These are phyloP conservation scores for Endomychus coccineus DNA, from an alignment of 2,888 invertebrate genomes.

Conservation along the genomic window DNA sequence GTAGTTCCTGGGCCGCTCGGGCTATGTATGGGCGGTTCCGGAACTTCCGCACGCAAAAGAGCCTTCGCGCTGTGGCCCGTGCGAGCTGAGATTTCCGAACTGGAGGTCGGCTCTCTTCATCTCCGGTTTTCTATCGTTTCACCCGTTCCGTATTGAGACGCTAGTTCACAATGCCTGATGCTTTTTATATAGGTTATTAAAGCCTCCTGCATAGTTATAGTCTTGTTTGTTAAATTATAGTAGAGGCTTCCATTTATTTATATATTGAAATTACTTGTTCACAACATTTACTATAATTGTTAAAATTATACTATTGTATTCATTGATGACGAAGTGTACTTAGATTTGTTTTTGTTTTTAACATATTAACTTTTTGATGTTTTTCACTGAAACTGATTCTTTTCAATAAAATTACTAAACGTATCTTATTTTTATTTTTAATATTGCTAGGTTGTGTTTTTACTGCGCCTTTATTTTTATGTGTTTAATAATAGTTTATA, in stretches of 20 bases:
- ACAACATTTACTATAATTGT: conserved; percentile 22
- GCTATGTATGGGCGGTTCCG: background rate
- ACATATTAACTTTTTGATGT: conserved; percentile 38
- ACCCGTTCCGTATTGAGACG: too few species aligned
- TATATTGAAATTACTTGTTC: conserved; percentile 32
- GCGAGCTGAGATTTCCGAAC: background rate
- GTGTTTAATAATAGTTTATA: conserved; percentile 35
- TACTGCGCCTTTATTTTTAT: conserved; percentile 38
- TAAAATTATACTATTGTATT: conserved; percentile 19
- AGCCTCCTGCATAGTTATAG: conserved; percentile 40
- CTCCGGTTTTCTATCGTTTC: too few species aligned
- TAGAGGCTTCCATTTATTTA: conserved; percentile 41
- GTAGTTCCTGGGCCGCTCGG: conserved; percentile 7
- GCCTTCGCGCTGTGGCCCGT: conserved; percentile 3
- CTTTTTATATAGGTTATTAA: conserved; percentile 31
- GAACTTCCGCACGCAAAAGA: background rate
- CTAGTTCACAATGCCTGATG: conserved; percentile 38
- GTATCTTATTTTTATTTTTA: conserved; percentile 27
- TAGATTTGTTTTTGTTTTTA: conserved; percentile 36
- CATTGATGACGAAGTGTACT: conserved; percentile 38
- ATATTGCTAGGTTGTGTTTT: conserved; percentile 41
- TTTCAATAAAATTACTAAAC: conserved; percentile 38
- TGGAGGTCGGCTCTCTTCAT: too few species aligned
- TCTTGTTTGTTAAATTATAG: conserved; percentile 40
- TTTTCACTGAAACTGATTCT: conserved; percentile 24